A percentile compares a stretch with the other conserved stretches of the same genome.
Evolutionary conservation across 2,888 invertebrate species (phyloP).

Genomic region (Aspidiotus destructor): DNA sequence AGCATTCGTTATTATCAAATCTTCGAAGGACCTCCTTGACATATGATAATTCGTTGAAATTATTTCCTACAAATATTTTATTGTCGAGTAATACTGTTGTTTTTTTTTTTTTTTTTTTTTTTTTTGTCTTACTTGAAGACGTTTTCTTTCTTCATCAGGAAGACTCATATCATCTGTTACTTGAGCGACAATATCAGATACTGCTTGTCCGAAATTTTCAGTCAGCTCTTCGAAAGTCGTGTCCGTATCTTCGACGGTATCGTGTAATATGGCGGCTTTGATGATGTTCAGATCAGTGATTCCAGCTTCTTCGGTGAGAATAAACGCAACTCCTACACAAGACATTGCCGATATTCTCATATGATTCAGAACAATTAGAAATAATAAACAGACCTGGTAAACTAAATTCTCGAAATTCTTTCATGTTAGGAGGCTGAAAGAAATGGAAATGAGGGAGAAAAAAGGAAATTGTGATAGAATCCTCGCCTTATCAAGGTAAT

Average conservation of each 20-base stretch:
- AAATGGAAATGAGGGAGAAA: too few species aligned
- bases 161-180: conserved; percentile 66
- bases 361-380: background rate
- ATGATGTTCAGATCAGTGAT: conserved; percentile 50
- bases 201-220: conserved; percentile 51
- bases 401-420: too few species aligned
- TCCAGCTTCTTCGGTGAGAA: conserved; percentile 54
- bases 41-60: too few species aligned
- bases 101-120: background rate
- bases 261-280: conserved; percentile 67
- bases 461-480: too few species aligned
- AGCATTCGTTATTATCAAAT: too few species aligned
- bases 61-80: too few species aligned
- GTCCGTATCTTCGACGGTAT: conserved; percentile 75
- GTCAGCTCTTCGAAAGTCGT: conserved; percentile 61
- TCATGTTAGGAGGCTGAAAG: too few species aligned
- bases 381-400: too few species aligned
- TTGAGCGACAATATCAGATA: conserved; percentile 52
- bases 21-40: too few species aligned
- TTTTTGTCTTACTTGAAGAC: conserved; percentile 45
- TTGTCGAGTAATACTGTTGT: too few species aligned
- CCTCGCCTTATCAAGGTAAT: too few species aligned
- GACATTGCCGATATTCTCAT: conserved; percentile 25
- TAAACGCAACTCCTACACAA: conserved; percentile 55
- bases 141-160: conserved; percentile 53